A percentile compares a stretch with the other conserved stretches of the same genome.
Conservation (phyloP, 1,140 invertebrate genomes). For the Drosophila aff. region DNA sequence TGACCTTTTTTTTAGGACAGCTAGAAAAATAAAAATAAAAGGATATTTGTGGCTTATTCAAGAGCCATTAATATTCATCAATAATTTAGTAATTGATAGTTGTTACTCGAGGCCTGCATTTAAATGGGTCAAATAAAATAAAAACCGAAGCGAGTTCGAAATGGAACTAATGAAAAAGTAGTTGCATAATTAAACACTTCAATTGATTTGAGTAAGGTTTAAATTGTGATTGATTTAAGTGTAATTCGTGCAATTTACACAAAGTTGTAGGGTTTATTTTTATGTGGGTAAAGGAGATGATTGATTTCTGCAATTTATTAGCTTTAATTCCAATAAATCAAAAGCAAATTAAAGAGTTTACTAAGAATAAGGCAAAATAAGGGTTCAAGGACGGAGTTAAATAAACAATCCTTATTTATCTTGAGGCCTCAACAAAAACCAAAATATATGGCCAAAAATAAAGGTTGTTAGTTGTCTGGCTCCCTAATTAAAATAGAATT, state of each 20-base stretch:
- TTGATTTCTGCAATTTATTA: background rate
- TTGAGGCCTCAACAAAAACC: conserved; percentile 29
- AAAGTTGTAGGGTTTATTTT: background rate
- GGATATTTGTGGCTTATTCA: background rate
- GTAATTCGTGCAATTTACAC: background rate
- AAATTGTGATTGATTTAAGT: background rate
- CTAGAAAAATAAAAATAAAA: conserved; percentile 6
- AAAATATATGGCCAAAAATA: conserved; percentile 36
- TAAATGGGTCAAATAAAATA: conserved; percentile 15
- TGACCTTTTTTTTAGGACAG: background rate
- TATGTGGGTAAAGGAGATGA: rapidly evolving
- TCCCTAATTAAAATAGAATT: conserved; percentile 49
- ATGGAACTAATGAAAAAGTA: conserved; percentile 16
- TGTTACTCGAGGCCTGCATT: background rate
- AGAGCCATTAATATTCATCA: conserved; percentile 36
- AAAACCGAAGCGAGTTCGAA: conserved; percentile 2
- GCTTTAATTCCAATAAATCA: background rate
- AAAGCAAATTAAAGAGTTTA: background rate
- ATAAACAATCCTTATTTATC: background rate
- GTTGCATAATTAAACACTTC: conserved; percentile 26
- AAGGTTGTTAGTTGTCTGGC: conserved; percentile 16
- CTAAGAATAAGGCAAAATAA: too few species aligned
- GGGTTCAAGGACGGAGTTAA: background rate
- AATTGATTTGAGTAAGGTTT: background rate
- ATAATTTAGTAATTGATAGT: conserved; percentile 52